Conservation (phyloP, 1,140 invertebrate genomes). For the Physella acuta region DNA sequence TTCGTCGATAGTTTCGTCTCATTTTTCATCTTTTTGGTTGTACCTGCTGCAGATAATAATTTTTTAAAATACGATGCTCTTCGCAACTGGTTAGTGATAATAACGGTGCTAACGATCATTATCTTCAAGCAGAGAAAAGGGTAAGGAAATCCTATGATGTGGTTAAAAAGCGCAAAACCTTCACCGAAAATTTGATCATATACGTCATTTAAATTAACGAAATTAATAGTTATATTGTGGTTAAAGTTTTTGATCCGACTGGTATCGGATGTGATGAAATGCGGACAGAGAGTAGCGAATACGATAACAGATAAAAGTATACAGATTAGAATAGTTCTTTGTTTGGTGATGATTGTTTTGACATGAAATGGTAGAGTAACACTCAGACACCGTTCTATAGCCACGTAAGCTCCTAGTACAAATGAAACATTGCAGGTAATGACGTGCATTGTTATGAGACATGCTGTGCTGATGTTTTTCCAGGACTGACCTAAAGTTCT, state of each 20-base stretch:
- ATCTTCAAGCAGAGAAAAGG: neutral
- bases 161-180: neutral
- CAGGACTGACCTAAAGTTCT: constrained; percentile 2
- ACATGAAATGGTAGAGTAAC: constrained; percentile 10
- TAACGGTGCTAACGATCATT: neutral
- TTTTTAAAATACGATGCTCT: constrained; percentile 1
- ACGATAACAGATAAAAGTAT: neutral
- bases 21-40: too few species aligned
- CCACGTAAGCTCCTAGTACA: constrained; percentile 10
- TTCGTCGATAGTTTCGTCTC: too few species aligned
- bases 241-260: neutral
- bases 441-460: neutral
- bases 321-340: too few species aligned
- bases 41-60: too few species aligned
- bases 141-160: neutral
- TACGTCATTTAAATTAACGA: neutral
- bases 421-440: neutral
- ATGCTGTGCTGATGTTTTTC: neutral
- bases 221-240: neutral
- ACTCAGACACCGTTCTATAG: constrained; percentile 11
- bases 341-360: neutral
- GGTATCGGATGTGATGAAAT: neutral
- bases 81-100: constrained; percentile 3
- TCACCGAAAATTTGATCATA: neutral
- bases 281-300: too few species aligned